Evolutionary conservation across 2,888 invertebrate genomes (phyloP).

Genomic region (Drosophila macrospina): DNA sequence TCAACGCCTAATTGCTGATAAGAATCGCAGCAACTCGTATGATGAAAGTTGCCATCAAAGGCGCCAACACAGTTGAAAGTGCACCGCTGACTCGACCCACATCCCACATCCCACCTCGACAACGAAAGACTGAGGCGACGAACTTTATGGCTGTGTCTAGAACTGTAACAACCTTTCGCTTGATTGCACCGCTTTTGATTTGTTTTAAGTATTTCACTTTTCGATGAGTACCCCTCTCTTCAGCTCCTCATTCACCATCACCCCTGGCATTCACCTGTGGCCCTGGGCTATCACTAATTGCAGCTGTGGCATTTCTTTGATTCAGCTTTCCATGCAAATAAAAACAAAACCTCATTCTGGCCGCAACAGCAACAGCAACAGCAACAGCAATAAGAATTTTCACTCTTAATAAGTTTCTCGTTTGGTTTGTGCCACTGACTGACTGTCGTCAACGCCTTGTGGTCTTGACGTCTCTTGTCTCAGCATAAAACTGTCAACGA

Average conservation of each 20-base stretch:
- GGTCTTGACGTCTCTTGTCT: conserved; percentile 41
- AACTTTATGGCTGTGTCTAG: conserved; percentile 46
- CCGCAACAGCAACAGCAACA: conserved; percentile 19
- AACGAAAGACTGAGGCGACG: conserved; percentile 30
- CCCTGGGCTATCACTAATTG: conserved; percentile 62
- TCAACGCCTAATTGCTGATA: conserved; percentile 65
- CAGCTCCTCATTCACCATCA: no score
- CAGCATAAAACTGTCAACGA: conserved; percentile 76
- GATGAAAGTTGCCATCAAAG: conserved; percentile 38
- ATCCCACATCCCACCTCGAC: conserved; percentile 37
- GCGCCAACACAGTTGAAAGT: conserved; percentile 52
- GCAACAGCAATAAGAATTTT: conserved; percentile 60
- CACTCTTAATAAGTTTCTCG: conserved; percentile 79
- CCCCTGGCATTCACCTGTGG: background rate
- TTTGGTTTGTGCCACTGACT: conserved; percentile 75
- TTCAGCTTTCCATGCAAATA: conserved; percentile 62
- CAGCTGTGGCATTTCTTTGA: conserved; percentile 47
- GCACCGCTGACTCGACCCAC: conserved; percentile 53
- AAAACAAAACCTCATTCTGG: conserved; percentile 63
- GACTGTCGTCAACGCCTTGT: conserved; percentile 63
- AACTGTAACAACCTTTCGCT: conserved; percentile 56
- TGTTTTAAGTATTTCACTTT: conserved; percentile 68
- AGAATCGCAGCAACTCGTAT: conserved; percentile 48
- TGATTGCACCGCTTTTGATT: conserved; percentile 58
- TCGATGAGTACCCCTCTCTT: conserved; percentile 26